Percentiles rank a stretch among this genome's conserved stretches.
These are phyloP conservation scores for Antennarius maculatus DNA, from an alignment of 2,797 vertebrate species.

Conservation along the genomic window DNA sequence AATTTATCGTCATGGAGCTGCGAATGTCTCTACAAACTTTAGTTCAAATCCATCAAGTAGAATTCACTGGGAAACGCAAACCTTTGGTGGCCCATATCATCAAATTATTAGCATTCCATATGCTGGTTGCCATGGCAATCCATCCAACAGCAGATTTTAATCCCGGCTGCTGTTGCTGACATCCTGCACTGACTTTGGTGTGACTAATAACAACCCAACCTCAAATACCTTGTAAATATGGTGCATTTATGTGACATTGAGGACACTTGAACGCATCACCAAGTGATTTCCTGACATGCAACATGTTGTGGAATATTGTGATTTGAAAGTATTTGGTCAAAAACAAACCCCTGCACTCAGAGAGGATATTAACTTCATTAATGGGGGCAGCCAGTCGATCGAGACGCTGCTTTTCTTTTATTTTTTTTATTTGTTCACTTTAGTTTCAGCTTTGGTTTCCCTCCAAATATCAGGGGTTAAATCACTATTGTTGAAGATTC, in stretches of 20 bases:
- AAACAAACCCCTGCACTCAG: not conserved
- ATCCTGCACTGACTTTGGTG: not conserved
- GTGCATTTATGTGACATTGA: not conserved
- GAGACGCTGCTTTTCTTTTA: constrained; percentile 23
- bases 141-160: not conserved
- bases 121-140: too few species aligned
- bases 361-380: not conserved
- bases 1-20: not conserved
- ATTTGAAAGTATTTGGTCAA: not conserved
- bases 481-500: constrained; percentile 28
- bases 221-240: constrained; percentile 12
- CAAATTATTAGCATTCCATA: not conserved
- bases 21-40: not conserved
- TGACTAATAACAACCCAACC: not conserved
- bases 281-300: not conserved
- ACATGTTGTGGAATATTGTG: constrained; percentile 9
- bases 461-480: constrained; percentile 54
- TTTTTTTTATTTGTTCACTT: constrained; percentile 27
- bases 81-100: not conserved
- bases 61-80: not conserved
- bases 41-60: not conserved
- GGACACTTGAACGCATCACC: constrained; percentile 31
- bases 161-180: not conserved
- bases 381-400: constrained; percentile 31
- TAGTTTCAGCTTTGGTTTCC: constrained; percentile 15